Base-by-base conservation (phyloP, 1,140 invertebrate species). In the Sycophaga agraensis region DNA sequence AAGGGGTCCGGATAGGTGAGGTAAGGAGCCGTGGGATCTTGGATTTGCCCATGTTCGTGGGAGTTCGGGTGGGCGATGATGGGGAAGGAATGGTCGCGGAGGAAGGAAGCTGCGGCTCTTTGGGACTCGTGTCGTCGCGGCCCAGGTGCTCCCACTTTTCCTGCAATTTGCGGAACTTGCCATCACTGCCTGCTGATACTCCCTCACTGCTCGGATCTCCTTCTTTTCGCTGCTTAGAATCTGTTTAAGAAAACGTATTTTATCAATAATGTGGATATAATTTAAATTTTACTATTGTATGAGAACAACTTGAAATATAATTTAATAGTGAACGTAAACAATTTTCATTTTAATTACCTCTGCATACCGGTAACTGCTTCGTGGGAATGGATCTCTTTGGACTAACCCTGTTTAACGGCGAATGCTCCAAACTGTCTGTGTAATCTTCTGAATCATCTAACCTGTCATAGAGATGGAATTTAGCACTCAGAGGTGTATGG, bases 141-240 rank as follows among this genome's bases (percentile, higher is more conserved):
- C 86, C 59, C 93, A 83, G 73, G 90, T 59, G 84, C 76, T 95
- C 92, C 92, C 92, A 95, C 72, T 92, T 92, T 73, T 91, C 87
- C 70, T 94, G 92, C 28, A 95, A 75, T 31, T 89, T 85, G 37
- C 89, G 85, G 77, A 94, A 94, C 66, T 83, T 84, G 2, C 82
- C 74, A 53, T 78, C 79, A 9, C 79, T 77, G 8, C 79, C 78
- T 12, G 37, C 14, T 31, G 5, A 17, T 1, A 8, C 16, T 28
- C 16, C 1, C n/a, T 50, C 59, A 0, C 11, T 4, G 8, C 12
- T 40, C 1, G 14, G 2, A 14, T 49, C 54, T 4, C 39, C 48
- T 6, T 57, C 54, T 45, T 21, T 62, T 42, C 53, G 51, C 4
- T 9, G 35, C 14, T 54, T 53, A 11, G 16, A 24, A 26, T 62